These are phyloP conservation scores for Lampris incognitus DNA, from an alignment of 2,113 vertebrate genomes.

Conservation along the genomic window DNA sequence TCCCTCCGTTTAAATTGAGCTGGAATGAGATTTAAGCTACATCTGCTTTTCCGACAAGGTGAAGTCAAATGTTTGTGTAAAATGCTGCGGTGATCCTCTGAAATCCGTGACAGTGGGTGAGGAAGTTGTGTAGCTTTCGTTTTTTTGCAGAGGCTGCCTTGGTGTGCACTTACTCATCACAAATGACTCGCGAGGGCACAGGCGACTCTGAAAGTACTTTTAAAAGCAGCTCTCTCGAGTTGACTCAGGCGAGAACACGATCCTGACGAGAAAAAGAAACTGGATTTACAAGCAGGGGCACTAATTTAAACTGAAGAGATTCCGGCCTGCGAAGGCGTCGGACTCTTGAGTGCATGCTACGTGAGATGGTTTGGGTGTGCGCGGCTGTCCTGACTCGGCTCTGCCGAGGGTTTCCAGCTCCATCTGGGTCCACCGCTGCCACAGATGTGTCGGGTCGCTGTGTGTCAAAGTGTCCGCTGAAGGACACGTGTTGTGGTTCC, in stretches of 20 bases:
- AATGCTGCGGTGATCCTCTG: neutral
- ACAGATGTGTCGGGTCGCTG: too few relatives aligned
- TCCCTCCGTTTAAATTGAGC: too few relatives aligned
- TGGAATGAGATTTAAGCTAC: too few relatives aligned
- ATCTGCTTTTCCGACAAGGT: too few relatives aligned
- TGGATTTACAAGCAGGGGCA: constrained; percentile 54
- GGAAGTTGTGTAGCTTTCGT: constrained; percentile 52
- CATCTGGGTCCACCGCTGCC: too few relatives aligned
- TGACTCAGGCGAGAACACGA: constrained; percentile 58
- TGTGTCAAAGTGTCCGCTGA: too few relatives aligned
- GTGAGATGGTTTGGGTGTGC: too few relatives aligned
- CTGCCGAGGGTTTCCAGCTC: too few relatives aligned
- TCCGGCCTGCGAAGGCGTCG: too few relatives aligned
- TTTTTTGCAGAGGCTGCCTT: constrained; percentile 4
- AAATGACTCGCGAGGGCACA: constrained; percentile 61
- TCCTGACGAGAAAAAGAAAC: constrained; percentile 51
- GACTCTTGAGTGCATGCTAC: too few relatives aligned
- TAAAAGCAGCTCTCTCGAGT: constrained; percentile 32
- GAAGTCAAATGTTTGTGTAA: constrained; percentile 13
- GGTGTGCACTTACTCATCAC: constrained; percentile 75
- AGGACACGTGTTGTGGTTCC: too few relatives aligned
- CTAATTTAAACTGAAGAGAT: neutral
- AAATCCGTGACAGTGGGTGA: constrained; percentile 24
- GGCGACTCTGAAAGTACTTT: constrained; percentile 20
- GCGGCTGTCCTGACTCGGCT: too few relatives aligned